These are phyloP conservation scores for Trichopria drosophilae DNA, from an alignment of 2,888 invertebrate species.

Conservation along the genomic window DNA sequence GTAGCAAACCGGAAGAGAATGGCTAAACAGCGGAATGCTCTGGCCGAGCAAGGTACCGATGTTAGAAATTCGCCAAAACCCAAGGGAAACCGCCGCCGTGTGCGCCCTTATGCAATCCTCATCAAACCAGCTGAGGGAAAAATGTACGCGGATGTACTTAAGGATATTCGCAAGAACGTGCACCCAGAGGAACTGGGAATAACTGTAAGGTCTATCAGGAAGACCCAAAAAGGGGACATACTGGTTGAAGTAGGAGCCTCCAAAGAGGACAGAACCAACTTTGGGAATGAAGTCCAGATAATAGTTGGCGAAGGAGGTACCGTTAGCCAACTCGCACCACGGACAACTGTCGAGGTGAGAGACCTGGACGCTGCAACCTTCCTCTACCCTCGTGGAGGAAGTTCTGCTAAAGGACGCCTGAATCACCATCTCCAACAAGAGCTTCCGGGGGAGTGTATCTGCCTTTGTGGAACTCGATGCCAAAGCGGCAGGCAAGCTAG, in stretches of 20 bases:
- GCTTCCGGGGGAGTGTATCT: too few relatives aligned
- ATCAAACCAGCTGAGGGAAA: not conserved
- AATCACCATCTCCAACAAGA: too few relatives aligned
- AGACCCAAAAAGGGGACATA: conserved; percentile 1
- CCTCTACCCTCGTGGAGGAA: too few relatives aligned
- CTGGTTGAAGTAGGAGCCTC: conserved; percentile 5
- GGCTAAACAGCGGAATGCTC: too few relatives aligned
- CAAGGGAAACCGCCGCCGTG: too few relatives aligned
- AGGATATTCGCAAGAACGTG: conserved; percentile 8
- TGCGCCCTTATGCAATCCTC: conserved; percentile 7
- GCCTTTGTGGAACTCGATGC: too few relatives aligned
- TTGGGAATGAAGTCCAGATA: not conserved
- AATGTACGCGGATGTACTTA: conserved; percentile 9
- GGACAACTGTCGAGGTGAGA: not conserved
- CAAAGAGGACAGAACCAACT: not conserved
- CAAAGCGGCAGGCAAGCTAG: too few relatives aligned
- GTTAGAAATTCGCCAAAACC: too few relatives aligned
- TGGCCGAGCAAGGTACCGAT: too few relatives aligned
- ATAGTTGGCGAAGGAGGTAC: not conserved
- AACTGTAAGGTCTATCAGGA: conserved; percentile 3
- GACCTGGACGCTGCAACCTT: conserved; percentile 13
- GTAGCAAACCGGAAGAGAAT: too few relatives aligned
- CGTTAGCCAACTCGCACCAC: not conserved
- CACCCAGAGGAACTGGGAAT: conserved; percentile 4
- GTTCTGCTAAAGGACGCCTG: too few relatives aligned